Conservation (phyloP, 2,113 vertebrate species). For the Sebastes schlegelii region DNA sequence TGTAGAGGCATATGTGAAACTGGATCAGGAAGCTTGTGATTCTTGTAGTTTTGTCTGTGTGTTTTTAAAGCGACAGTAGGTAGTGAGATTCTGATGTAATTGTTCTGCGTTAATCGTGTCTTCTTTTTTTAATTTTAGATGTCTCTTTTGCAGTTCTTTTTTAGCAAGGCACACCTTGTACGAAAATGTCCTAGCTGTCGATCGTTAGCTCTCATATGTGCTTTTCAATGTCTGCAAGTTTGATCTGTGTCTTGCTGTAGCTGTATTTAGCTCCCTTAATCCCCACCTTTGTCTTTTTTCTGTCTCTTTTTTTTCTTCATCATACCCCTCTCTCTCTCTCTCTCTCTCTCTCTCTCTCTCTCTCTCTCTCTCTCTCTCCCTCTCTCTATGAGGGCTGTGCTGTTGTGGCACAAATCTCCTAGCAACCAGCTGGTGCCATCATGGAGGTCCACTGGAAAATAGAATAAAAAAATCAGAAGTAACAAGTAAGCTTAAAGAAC, state of each 20-base stretch:
- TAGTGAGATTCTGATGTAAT: conserved; percentile 43
- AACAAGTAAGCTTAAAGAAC: not conserved
- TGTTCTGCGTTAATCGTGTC: conserved; percentile 38
- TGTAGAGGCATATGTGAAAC: conserved; percentile 34
- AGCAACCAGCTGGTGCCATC: conserved; percentile 41
- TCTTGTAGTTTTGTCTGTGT: conserved; percentile 59
- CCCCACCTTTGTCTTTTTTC: conserved; percentile 44
- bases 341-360: conserved; percentile 38
- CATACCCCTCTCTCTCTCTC: conserved; percentile 32
- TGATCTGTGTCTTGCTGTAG: conserved; percentile 73
- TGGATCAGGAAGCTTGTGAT: conserved; percentile 44
- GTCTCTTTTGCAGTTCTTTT: conserved; percentile 53
- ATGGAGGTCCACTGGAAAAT: not conserved
- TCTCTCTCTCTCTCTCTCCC: conserved; percentile 39
- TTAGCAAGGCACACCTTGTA: conserved; percentile 51
- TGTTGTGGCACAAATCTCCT: conserved; percentile 46
- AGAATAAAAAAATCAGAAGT: conserved; percentile 9
- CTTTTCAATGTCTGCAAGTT: conserved; percentile 74
- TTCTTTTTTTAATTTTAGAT: conserved; percentile 18
- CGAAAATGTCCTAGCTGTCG: conserved; percentile 58
- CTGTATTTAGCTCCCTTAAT: conserved; percentile 64
- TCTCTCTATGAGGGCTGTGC: conserved; percentile 38
- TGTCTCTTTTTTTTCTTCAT: conserved; percentile 32
- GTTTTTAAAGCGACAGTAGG: conserved; percentile 42
- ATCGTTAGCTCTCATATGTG: conserved; percentile 59